phyloP scores from a whole-genome alignment of 2,113 vertebrate species.

The Archilochus colubris region DNA sequence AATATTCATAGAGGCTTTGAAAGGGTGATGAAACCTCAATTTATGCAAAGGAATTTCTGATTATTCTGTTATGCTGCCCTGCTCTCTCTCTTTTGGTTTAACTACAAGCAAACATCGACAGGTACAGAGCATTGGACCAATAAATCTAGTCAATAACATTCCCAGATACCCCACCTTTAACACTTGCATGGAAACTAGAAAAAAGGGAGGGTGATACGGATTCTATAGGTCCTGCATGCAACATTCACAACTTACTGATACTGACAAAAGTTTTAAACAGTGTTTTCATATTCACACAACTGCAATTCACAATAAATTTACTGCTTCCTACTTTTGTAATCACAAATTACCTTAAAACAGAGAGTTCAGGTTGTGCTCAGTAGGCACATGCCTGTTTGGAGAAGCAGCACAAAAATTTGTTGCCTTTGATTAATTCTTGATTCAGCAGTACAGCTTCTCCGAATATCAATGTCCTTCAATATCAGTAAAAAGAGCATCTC shows the following conservation, averaged over 20 bases:
- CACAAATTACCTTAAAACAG: background rate
- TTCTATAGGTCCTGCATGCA: background rate
- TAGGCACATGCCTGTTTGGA: background rate
- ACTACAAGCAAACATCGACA: background rate
- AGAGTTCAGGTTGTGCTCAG: background rate
- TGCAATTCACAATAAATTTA: background rate
- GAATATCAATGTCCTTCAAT: background rate
- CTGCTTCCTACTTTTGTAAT: background rate
- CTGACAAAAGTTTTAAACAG: background rate
- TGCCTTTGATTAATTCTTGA: background rate
- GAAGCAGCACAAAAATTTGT: background rate
- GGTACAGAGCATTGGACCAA: background rate
- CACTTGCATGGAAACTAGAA: background rate
- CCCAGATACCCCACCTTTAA: background rate
- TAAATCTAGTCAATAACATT: constrained; percentile 37
- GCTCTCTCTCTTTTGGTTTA: background rate
- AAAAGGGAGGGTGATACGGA: constrained; percentile 15
- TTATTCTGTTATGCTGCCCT: background rate
- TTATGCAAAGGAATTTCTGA: constrained; percentile 20
- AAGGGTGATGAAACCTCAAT: background rate
- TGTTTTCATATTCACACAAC: background rate
- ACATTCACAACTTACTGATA: background rate
- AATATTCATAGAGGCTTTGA: background rate
- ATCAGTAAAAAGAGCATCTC: background rate
- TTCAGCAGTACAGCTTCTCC: background rate